phyloP scores from a whole-genome alignment of 2,113 vertebrate species.

The Erpornis zantholeuca region DNA sequence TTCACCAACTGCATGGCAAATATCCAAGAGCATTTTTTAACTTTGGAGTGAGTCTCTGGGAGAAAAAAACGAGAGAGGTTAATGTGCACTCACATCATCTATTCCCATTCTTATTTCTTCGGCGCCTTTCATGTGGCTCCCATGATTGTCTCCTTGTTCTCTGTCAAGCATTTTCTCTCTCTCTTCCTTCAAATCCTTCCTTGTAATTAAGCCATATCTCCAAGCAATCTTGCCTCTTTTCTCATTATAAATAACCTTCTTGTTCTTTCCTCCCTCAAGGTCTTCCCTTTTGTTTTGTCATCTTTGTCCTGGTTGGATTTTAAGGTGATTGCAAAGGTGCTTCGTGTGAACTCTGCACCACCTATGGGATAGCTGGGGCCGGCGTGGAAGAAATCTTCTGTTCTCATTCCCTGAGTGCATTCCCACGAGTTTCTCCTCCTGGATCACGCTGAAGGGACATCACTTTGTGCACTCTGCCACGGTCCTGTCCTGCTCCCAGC shows the following conservation, averaged over 20 bases:
- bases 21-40: conserved; percentile 51
- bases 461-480: not conserved
- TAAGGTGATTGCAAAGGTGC: not conserved
- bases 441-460: fast-evolving
- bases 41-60: conserved; percentile 1
- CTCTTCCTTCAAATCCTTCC: not conserved
- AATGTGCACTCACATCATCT: not conserved
- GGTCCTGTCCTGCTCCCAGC: not conserved
- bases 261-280: not conserved
- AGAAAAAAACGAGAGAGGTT: not conserved
- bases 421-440: not conserved
- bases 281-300: not conserved
- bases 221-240: not conserved
- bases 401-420: not conserved
- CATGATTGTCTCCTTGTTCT: conserved; percentile 9
- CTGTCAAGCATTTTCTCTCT: not conserved
- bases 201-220: conserved; percentile 16
- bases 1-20: conserved; percentile 55
- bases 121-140: not conserved
- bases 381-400: not conserved
- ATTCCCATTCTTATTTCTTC: not conserved
- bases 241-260: not conserved
- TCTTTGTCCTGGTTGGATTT: not conserved
- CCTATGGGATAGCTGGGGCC: no score
- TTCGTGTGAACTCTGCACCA: not conserved